phyloP scores from a whole-genome alignment of 64 coral and sea anemone species.

The Dendronephthya gigantea region DNA sequence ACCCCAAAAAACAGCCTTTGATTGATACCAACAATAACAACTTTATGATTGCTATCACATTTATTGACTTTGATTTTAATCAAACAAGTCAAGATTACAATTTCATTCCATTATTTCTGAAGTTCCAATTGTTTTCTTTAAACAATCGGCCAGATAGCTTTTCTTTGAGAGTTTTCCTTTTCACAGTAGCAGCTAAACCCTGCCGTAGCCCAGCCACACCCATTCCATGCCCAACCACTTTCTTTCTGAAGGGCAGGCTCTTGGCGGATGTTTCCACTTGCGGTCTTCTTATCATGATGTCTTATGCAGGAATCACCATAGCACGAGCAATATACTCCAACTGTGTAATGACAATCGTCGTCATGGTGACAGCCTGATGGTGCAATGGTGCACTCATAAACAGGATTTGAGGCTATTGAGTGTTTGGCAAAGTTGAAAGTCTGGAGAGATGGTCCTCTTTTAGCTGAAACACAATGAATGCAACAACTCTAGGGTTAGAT shows the following conservation, averaged over 20 bases:
- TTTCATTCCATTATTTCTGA: no score
- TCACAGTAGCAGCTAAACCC: background rate
- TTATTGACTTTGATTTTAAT: no score
- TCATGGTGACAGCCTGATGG: background rate
- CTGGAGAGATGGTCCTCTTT: background rate
- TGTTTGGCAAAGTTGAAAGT: conserved; percentile 6
- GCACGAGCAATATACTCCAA: conserved; percentile 5
- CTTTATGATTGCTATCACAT: no score
- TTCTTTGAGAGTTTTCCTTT: background rate
- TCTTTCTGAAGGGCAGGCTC: background rate
- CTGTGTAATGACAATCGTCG: conserved; percentile 14
- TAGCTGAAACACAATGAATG: background rate
- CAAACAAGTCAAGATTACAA: no score
- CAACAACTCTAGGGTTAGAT: no score
- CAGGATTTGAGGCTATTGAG: background rate
- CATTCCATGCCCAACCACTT: conserved; percentile 3
- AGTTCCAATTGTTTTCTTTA: no score
- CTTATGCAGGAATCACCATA: background rate
- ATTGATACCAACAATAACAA: no score
- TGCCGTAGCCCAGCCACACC: conserved; percentile 9
- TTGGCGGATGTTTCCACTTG: background rate
- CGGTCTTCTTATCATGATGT: background rate
- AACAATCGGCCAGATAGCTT: no score
- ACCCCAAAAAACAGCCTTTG: no score
- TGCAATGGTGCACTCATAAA: conserved; percentile 26